phyloP scores from a whole-genome alignment of 1,140 invertebrate species.

The Mizuhopecten yessoensis region DNA sequence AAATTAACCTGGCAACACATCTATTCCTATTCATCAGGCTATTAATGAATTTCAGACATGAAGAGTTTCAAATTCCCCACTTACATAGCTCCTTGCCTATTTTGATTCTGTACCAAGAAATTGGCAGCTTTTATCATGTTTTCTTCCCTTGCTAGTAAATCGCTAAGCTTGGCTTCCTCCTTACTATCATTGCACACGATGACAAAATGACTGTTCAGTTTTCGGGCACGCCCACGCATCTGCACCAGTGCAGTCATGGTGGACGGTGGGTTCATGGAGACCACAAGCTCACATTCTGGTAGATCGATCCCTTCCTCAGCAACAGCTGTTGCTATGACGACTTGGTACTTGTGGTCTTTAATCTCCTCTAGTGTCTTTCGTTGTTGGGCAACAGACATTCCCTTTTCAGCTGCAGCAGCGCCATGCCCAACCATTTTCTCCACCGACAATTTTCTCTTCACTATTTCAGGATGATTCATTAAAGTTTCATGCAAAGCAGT shows the following conservation, averaged over 20 bases:
- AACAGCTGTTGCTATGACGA: conserved; percentile 80
- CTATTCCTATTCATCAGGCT: no score
- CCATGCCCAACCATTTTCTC: conserved; percentile 77
- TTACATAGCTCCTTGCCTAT: conserved; percentile 28
- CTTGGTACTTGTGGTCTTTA: conserved; percentile 68
- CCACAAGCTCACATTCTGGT: conserved; percentile 79
- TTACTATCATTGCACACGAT: conserved; percentile 74
- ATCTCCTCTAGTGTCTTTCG: conserved; percentile 73
- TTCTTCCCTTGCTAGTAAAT: conserved; percentile 72
- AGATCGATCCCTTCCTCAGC: conserved; percentile 81
- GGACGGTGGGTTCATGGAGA: conserved; percentile 79
- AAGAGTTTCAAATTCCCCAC: neutral
- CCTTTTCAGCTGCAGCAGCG: conserved; percentile 61
- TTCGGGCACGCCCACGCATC: conserved; percentile 79
- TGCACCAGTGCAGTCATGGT: conserved; percentile 79
- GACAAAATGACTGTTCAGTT: conserved; percentile 78
- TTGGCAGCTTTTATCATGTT: conserved; percentile 76
- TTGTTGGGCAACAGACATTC: conserved; percentile 78
- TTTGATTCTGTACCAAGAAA: conserved; percentile 46
- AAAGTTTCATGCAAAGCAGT: conserved; percentile 67
- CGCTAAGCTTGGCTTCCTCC: conserved; percentile 72
- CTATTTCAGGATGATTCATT: conserved; percentile 57
- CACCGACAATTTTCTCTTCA: conserved; percentile 63
- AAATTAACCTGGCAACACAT: no score
- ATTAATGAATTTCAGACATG: neutral